Base-by-base conservation (phyloP, 2,888 invertebrate genomes). In the Ormyrus thymus region DNA sequence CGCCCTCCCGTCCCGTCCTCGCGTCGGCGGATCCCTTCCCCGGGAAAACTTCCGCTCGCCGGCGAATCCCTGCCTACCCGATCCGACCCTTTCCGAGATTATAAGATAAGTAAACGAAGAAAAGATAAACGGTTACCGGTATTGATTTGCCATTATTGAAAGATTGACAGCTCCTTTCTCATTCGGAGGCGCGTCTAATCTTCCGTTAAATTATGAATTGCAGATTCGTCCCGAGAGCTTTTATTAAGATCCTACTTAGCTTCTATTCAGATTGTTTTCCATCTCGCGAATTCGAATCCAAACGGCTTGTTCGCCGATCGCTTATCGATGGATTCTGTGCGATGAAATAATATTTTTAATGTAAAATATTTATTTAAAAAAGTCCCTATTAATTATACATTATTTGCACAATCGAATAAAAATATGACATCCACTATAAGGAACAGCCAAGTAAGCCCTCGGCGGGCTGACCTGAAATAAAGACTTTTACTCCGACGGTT, bases 11-110 rank as follows among this genome's bases (percentile, higher is more conserved):
- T 43, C 15, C 62, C 72, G 46, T 53, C 46, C 46, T 15, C 66
- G 29, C n/a, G 58, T 11, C 58, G 58, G 50, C 76, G 66, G 50
- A 45, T 61, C 64, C 80, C 81, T 82, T 81, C 77, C 81, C 81
- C 78, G 59, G 76, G 80, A 81, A 81, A 82, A 82, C 82, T 79
- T 66, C 65, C 78, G 80, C 29, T 29, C 29, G 29, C 81, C 74
- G 80, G 75, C 79, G 69, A 66, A 58, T 66, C 72, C 78, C 76
- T 48, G 71, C 56, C 66, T 65, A 59, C 45, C 64, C 58, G 55
- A 71, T 75, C 74, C 73, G 65, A 58, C 13, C 64, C 58, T 50
- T 74, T 66, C 59, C 62, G 29, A 68, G 78, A 76, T 76, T 64
- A 70, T 76, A 51, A 76, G 69, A 76, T 76, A 76, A 76, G 69